Conservation (phyloP, 2,113 vertebrate species). For the human region GRCh38 chr6:16588501-16589000, state of each 20-base stretch:
- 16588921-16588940: not conserved
- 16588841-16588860: not conserved
- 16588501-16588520: not conserved
- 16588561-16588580: not conserved
- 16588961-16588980: not conserved
- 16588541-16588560: not conserved
- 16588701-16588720: not conserved
- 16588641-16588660: not conserved
- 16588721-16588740: not conserved
- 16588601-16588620: not conserved
- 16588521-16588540: not conserved
- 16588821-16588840: not conserved
- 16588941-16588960: not conserved
- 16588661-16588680: not conserved
- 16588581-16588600: not conserved
- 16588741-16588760: not conserved
- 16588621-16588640: not conserved
- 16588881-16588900: not conserved
- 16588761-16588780: not conserved
- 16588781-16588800: not conserved
- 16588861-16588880: not conserved
- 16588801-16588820: no score
- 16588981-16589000: not conserved
- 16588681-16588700: not conserved
- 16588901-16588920: not conserved